Evolutionary conservation across 2,888 invertebrate genomes (phyloP), one percentile per base, ranked within the genome.

Genomic region (Cecidostiba fungosa): DNA sequence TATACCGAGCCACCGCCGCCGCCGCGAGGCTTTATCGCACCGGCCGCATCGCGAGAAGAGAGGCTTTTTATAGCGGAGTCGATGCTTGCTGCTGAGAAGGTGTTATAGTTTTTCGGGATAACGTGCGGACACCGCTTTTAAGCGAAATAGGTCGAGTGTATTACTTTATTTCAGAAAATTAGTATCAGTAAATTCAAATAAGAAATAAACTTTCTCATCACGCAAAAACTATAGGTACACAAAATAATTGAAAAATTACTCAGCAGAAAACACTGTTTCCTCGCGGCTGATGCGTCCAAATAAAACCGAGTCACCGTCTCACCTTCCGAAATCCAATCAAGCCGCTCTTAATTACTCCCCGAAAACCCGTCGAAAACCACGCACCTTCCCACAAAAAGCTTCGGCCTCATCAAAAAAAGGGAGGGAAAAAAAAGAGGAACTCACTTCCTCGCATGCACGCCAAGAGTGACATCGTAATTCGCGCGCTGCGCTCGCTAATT

Each of bases 391-490:
- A 16, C 12, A 16, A 47, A 47, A 47, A 47, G 47, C 47, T 19
- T 19, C 50, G 19, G 8, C 19, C 19, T 4, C 19, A 19, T 50
- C 5, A 50, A 16, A 50, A 50, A 50, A 50, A 16, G 3, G 3
- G 3, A 16, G 16, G 3, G 3, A 19, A 19, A 19, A 14, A 50
- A 50, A 16, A 2, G 43, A 50, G 5, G 19, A 19, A 50, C 50
- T 50, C 19, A 3, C 50, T 50, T 50, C 19, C 50, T 19, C 50
- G 50, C 50, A 50, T 50, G 50, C 50, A 50, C 0, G 77, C 43
- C 32, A n/a, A 66, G 70, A 82, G 85, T 79, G 84, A 86, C 82
- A 84, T 79, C 81, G 86, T 82, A 86, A 82, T 85, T 84, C 82
- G 84, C 84, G 78, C 77, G 62, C 62, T 23, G 19, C 43, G 62